phyloP scores from a whole-genome alignment of 2,113 vertebrate genomes.

The Colossoma macropomum region DNA sequence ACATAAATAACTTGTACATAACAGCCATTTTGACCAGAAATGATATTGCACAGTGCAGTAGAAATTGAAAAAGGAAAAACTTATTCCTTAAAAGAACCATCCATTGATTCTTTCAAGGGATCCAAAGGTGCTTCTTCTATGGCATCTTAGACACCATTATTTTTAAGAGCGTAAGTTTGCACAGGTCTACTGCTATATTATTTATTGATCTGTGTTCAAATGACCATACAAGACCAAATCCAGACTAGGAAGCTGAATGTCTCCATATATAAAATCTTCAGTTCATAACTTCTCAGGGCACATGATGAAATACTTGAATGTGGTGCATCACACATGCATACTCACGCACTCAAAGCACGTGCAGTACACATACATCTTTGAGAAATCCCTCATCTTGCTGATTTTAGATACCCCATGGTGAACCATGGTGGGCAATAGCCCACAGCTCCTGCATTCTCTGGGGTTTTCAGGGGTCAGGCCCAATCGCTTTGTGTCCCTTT shows the following conservation, averaged over 20 bases:
- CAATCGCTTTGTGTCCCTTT: slow-evolving; percentile 60
- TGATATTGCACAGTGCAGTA: too few relatives aligned
- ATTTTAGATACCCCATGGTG: slow-evolving; percentile 1
- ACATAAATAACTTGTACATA: too few relatives aligned
- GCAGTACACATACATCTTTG: neutral
- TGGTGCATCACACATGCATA: neutral
- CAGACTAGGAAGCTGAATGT: neutral
- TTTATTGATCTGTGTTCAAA: too few relatives aligned
- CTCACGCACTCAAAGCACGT: neutral
- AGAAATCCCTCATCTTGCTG: slow-evolving; percentile 10
- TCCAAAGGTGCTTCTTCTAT: too few relatives aligned
- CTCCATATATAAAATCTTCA: neutral
- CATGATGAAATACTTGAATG: neutral
- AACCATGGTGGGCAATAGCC: neutral
- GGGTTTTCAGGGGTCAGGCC: slow-evolving; percentile 57
- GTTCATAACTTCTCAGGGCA: neutral
- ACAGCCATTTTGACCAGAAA: too few relatives aligned
- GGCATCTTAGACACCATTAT: too few relatives aligned
- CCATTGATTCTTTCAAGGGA: too few relatives aligned
- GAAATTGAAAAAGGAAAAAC: too few relatives aligned
- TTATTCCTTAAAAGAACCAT: too few relatives aligned
- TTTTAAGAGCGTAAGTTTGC: too few relatives aligned
- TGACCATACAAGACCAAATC: too few relatives aligned
- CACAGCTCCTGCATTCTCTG: slow-evolving; percentile 60
- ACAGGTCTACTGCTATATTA: too few relatives aligned